These are phyloP conservation scores for Xiphorhynchus erythropygius DNA, from an alignment of 2,797 vertebrate genomes.

Conservation along the genomic window DNA sequence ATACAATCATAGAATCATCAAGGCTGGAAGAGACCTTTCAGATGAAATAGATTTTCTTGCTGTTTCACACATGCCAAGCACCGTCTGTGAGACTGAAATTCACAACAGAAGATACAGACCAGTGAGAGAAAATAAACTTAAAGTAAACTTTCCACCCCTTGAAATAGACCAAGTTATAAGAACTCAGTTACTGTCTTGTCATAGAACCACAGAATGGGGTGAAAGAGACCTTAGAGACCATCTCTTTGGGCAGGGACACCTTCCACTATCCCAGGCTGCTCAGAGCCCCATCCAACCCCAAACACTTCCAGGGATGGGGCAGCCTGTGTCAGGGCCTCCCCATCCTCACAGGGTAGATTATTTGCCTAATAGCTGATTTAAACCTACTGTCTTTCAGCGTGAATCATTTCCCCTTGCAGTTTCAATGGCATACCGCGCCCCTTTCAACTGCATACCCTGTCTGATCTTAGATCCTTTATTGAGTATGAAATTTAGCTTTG, in stretches of 20 bases:
- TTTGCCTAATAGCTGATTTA: background rate
- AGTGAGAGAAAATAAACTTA: background rate
- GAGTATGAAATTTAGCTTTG: background rate
- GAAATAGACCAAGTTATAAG: background rate
- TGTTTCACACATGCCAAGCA: background rate
- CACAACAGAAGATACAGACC: background rate
- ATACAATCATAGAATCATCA: background rate
- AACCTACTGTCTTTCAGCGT: background rate
- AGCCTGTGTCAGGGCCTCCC: background rate
- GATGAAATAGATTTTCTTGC: background rate
- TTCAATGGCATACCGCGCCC: background rate
- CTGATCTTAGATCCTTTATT: rapidly evolving
- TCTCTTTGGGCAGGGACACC: background rate
- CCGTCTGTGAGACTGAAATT: background rate
- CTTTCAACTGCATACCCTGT: background rate
- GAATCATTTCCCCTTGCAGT: background rate
- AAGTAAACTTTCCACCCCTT: background rate
- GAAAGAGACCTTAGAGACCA: background rate
- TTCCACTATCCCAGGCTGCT: background rate
- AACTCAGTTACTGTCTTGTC: background rate
- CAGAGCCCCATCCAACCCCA: background rate
- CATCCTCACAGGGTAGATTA: background rate
- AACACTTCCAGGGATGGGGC: background rate
- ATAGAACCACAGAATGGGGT: background rate
- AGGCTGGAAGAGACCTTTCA: background rate